Evolutionary conservation across 2,113 vertebrate genomes (phyloP).

Genomic region (mouse (Mus musculus)): DNA sequence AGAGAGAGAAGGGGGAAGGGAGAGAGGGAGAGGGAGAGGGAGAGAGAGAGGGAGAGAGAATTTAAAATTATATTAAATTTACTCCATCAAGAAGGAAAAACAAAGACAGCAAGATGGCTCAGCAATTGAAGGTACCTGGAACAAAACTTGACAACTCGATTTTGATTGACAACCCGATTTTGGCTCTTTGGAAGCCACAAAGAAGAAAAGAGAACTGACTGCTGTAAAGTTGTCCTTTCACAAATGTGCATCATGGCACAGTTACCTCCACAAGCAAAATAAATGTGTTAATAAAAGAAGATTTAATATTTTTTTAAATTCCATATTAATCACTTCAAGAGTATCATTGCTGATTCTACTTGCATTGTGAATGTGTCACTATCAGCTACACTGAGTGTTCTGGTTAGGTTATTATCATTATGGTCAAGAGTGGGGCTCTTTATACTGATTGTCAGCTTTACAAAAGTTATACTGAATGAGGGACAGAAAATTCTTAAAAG

Average conservation of each 20-base stretch:
- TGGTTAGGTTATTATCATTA: background rate
- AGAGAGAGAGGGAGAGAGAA: background rate
- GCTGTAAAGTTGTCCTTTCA: background rate
- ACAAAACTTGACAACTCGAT: background rate
- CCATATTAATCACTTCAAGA: background rate
- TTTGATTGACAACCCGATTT: background rate
- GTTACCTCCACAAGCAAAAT: background rate
- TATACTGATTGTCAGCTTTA: background rate
- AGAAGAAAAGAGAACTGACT: background rate
- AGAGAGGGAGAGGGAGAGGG: background rate
- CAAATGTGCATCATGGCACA: background rate
- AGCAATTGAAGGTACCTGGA: background rate
- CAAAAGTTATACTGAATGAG: background rate
- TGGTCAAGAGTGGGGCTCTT: too few relatives aligned
- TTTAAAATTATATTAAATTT: background rate
- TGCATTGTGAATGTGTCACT: background rate
- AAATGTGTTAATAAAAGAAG: background rate
- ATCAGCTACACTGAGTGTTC: background rate
- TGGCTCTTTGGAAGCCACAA: background rate
- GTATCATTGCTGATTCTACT: background rate
- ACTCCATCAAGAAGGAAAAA: background rate
- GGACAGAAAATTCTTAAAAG: background rate
- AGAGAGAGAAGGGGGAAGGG: background rate
- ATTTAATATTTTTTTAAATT: background rate
- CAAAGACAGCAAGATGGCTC: background rate